Base-by-base conservation (phyloP, 2,113 vertebrate genomes). In the Petroica traversi region DNA sequence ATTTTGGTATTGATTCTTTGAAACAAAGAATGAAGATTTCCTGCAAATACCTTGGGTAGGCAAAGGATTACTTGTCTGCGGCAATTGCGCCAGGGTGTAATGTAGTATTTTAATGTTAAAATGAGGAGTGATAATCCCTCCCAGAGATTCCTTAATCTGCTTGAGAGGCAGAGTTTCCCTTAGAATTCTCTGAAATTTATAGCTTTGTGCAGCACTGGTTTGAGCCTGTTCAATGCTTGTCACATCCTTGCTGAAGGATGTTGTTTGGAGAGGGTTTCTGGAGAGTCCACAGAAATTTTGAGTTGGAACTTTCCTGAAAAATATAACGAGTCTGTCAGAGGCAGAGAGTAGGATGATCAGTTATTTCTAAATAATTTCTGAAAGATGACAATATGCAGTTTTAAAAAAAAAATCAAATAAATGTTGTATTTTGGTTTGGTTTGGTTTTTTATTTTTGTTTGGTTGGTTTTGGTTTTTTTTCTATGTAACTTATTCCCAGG, bases 121-220 rank as follows among this genome's bases (percentile, higher is more conserved):
- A 81, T 62, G 64, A 41, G 55, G 89, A 69, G 34, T 68, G 52
- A 41, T 84, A 92, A 94, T 93, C 45, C 57, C 69, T 76, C 29
- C 57, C 69, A 63, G 52, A 95, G 58, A 51, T 49, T 88, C n/a
- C 41, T 81, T 92, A 92, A 93, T 91, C 52, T 73, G 7, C 36
- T 71, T 45, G 33, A 63, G 76, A 81, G 48, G 34, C 51, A 40
- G 38, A 20, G 6, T 71, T 41, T 23, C 66, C 43, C 41, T 43
- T 34, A 57, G 61, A 91, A 72, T 81, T 87, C 33, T 48, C 68
- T 81, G 48, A 45, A 59, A 5, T n/a, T 61, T 59, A 4, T 2
- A 36, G 9, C 10, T 38, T 1, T 75, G 48, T 61, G 46, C 75
- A 87, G 15, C 48, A 8, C 23, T 48, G 45, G 2, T 41, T 43